Evolutionary conservation across 2,888 invertebrate species (phyloP).

Genomic region (Eustalomyia histrio): DNA sequence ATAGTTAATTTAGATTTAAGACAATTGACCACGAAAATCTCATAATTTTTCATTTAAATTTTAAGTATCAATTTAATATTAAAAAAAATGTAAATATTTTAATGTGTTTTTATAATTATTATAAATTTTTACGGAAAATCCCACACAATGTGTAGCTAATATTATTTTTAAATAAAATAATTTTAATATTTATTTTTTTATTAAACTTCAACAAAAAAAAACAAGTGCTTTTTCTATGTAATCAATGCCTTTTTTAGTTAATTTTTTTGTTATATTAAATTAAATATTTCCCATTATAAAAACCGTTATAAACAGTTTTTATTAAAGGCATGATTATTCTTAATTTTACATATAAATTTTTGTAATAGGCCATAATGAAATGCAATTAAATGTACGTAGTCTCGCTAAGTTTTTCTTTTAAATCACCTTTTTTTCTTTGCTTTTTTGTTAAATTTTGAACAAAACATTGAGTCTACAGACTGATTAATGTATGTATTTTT

Average conservation of each 20-base stretch:
- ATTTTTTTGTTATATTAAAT: conserved; percentile 19
- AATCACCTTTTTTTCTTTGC: neutral
- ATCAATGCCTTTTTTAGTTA: conserved; percentile 51
- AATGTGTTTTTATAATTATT: conserved; percentile 37
- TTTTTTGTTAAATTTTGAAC: conserved; percentile 23
- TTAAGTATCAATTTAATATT: conserved; percentile 25
- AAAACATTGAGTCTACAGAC: conserved; percentile 63
- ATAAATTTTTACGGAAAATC: conserved; percentile 54
- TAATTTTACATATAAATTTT: conserved; percentile 11
- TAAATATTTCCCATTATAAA: conserved; percentile 3
- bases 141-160: conserved; percentile 57
- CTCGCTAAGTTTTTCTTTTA: conserved; percentile 26
- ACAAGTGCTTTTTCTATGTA: conserved; percentile 44
- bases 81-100: conserved; percentile 55
- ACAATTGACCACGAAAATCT: conserved; percentile 49
- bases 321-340: neutral
- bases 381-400: conserved; percentile 50
- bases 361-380: conserved; percentile 52
- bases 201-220: conserved; percentile 4
- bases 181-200: conserved; percentile 32
- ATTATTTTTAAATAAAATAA: conserved; percentile 32
- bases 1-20: conserved; percentile 42
- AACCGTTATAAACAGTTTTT: conserved; percentile 2
- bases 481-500: conserved; percentile 61
- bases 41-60: conserved; percentile 32